Percentiles rank a stretch among this genome's conserved stretches.
Evolutionary conservation across 2,113 vertebrate species (phyloP).

Genomic region (Ailuropoda melanoleuca): DNA sequence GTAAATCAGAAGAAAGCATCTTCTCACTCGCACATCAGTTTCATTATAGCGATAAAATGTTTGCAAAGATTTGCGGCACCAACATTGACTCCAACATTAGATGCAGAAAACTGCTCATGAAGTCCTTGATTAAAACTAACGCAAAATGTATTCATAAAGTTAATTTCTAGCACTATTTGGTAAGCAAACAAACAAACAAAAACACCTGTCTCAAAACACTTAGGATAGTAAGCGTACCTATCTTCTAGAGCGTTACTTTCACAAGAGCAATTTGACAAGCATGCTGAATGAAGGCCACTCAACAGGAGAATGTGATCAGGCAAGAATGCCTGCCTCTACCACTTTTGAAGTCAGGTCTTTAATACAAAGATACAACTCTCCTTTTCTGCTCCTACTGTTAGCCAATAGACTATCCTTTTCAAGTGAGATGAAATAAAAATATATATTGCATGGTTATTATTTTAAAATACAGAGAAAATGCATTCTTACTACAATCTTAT

Average conservation of each 20-base stretch:
- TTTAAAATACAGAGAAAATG: conserved; percentile 18
- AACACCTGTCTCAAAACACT: neutral
- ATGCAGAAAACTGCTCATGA: neutral
- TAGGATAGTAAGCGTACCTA: neutral
- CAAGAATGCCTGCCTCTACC: neutral
- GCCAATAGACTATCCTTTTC: neutral
- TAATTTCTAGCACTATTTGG: neutral
- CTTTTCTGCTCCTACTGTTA: neutral
- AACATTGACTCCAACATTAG: neutral
- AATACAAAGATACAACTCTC: neutral
- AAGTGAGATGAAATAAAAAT: conserved; percentile 37
- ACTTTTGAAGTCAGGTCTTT: neutral
- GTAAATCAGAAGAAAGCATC: neutral
- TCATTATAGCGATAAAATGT: neutral
- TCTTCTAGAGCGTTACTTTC: neutral
- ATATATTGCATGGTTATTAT: neutral
- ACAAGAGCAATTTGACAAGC: neutral
- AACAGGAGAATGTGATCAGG: neutral
- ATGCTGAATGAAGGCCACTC: neutral
- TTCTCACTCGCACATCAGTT: neutral
- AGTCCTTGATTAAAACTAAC: neutral
- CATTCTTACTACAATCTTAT: neutral
- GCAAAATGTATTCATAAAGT: neutral
- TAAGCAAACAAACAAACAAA: conserved; percentile 14
- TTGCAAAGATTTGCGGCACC: neutral